Evolutionary conservation across 2,113 vertebrate species (phyloP).

Genomic region (Epinephelus moara): DNA sequence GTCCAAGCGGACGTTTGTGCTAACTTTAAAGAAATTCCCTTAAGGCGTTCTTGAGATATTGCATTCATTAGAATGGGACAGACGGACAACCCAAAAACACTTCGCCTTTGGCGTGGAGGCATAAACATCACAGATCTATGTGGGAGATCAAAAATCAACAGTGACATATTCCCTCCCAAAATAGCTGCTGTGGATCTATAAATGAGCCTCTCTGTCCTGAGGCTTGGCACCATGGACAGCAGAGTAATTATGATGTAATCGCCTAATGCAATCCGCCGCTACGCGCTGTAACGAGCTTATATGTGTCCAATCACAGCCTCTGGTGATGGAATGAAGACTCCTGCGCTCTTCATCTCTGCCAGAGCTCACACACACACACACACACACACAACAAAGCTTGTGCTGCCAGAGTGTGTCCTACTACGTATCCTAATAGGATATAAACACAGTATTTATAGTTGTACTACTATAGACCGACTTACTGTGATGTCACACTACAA

Average conservation of each 20-base stretch:
- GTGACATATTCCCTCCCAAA: conserved; percentile 13
- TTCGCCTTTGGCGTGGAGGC: too few relatives aligned
- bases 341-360: not conserved
- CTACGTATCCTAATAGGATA: not conserved
- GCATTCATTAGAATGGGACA: too few relatives aligned
- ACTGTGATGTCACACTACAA: too few relatives aligned
- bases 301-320: conserved; percentile 6
- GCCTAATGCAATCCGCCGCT: not conserved
- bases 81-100: too few relatives aligned
- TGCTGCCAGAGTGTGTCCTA: not conserved
- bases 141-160: not conserved
- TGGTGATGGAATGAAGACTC: not conserved
- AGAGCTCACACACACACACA: conserved; percentile 7
- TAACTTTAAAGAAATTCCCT: too few relatives aligned
- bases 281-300: conserved; percentile 61
- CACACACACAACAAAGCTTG: not conserved
- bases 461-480: not conserved
- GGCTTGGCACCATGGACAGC: not conserved
- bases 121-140: not conserved
- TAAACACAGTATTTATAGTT: not conserved
- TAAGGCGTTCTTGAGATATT: too few relatives aligned
- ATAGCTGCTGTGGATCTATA: not conserved
- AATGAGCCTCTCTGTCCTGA: not conserved
- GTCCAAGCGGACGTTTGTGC: too few relatives aligned
- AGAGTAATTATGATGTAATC: conserved; percentile 61